A percentile compares a stretch with the other conserved stretches of the same genome.
phyloP scores from a whole-genome alignment of 1,140 invertebrate species.

The fruit fly (Drosophila melanogaster) region Release_6_plus_ISO1_MT NC_004354.4:17074001-17074500 shows the following conservation, averaged over 20 bases:
- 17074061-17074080: constrained; percentile 19
- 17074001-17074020: constrained; percentile 44
- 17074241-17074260: too few relatives aligned
- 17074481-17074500: neutral
- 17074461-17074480: constrained; percentile 6
- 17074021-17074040: constrained; percentile 26
- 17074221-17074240: neutral
- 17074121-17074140: constrained; percentile 30
- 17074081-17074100: constrained; percentile 4
- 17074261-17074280: too few relatives aligned
- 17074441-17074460: neutral
- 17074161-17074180: neutral
- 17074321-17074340: neutral
- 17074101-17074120: constrained; percentile 32
- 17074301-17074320: neutral
- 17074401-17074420: neutral
- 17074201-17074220: neutral
- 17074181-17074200: neutral
- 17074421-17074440: neutral
- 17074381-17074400: neutral
- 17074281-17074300: neutral
- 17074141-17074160: neutral
- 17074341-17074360: neutral
- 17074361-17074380: neutral
- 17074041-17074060: constrained; percentile 15